Percentiles rank a stretch among this genome's conserved stretches.
These are phyloP conservation scores for Nomada fabriciana DNA, from an alignment of 2,888 invertebrate species.

Conservation along the genomic window DNA sequence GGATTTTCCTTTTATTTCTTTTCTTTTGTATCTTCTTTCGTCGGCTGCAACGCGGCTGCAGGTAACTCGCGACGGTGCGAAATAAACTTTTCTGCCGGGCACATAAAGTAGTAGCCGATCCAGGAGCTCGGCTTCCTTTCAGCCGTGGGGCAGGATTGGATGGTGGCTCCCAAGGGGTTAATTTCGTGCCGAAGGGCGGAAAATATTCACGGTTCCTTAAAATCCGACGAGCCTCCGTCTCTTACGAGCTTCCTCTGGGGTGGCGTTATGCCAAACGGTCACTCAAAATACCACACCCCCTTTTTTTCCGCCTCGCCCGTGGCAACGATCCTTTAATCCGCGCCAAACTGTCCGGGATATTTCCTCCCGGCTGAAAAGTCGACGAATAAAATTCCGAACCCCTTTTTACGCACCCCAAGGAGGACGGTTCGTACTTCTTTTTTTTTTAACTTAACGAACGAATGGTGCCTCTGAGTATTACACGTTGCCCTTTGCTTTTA, in stretches of 20 bases:
- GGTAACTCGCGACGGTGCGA: slow-evolving; percentile 59
- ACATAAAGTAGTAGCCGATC: slow-evolving; percentile 72
- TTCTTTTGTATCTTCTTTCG: background rate
- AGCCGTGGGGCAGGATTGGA: slow-evolving; percentile 67
- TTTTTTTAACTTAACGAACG: slow-evolving; percentile 8
- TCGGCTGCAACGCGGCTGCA: slow-evolving; percentile 36
- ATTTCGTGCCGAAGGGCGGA: slow-evolving; percentile 79
- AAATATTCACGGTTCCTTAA: slow-evolving; percentile 84
- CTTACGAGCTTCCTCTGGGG: slow-evolving; percentile 77
- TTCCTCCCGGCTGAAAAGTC: slow-evolving; percentile 20
- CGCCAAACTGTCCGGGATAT: slow-evolving; percentile 65
- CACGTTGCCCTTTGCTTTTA: background rate
- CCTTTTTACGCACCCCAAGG: background rate
- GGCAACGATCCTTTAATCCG: slow-evolving; percentile 74
- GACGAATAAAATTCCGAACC: slow-evolving; percentile 30
- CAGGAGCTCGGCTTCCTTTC: slow-evolving; percentile 53
- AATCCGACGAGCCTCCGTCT: slow-evolving; percentile 78
- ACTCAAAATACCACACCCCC: slow-evolving; percentile 78
- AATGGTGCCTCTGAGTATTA: background rate
- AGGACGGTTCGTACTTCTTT: background rate
- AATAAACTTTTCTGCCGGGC: slow-evolving; percentile 73
- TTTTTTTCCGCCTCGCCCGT: slow-evolving; percentile 53
- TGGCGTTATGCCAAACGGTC: slow-evolving; percentile 81
- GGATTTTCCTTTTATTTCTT: background rate
- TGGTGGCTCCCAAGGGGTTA: slow-evolving; percentile 80